phyloP scores from a whole-genome alignment of 1,140 invertebrate species.

The Pectinophora gossypiella region DNA sequence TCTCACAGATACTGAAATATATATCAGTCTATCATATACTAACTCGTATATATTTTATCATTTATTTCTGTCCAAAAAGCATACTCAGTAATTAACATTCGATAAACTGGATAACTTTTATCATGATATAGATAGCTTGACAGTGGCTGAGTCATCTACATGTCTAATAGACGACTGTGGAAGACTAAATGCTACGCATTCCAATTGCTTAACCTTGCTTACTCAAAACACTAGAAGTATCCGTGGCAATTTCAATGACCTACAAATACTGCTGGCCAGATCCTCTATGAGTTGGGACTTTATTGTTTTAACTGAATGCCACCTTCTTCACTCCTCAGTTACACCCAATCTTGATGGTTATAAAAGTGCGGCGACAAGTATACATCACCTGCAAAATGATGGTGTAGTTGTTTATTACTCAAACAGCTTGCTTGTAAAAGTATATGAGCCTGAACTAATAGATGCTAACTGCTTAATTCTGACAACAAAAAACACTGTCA shows the following conservation, averaged over 20 bases:
- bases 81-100: too few species aligned
- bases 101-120: too few species aligned
- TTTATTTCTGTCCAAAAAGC: too few species aligned
- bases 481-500: neutral
- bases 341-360: neutral
- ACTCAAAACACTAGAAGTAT: constrained; percentile 2
- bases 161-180: too few species aligned
- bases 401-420: constrained; percentile 9
- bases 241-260: neutral
- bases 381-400: neutral
- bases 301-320: constrained; percentile 7
- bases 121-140: too few species aligned
- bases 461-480: constrained; percentile 5
- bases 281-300: neutral
- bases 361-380: neutral
- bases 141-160: too few species aligned
- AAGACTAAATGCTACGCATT: too few species aligned
- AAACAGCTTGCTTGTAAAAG: neutral
- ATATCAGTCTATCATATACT: too few species aligned
- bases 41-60: too few species aligned
- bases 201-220: neutral
- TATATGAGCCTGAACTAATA: neutral
- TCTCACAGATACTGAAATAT: too few species aligned
- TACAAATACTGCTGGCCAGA: neutral
- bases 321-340: neutral